These are phyloP conservation scores for Agrochola lota DNA, from an alignment of 2,888 invertebrate species.

Conservation along the genomic window DNA sequence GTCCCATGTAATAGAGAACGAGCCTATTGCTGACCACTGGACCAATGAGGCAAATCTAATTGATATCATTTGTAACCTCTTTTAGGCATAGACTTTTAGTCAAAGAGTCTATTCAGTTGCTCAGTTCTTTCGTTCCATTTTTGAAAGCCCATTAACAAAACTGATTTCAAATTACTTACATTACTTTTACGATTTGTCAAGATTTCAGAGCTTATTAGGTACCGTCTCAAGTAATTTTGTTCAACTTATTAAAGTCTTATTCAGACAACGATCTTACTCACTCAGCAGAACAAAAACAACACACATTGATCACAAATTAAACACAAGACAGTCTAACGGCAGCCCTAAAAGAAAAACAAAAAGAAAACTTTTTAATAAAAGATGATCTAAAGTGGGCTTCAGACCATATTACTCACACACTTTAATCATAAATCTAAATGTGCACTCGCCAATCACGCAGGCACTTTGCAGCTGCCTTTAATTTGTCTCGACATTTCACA, in stretches of 20 bases:
- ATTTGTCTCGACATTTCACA: constrained; percentile 85
- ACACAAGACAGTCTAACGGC: constrained; percentile 20
- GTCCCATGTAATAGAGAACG: no score
- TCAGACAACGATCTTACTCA: neutral
- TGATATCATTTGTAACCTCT: neutral
- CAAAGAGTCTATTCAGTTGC: neutral
- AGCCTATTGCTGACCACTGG: no score
- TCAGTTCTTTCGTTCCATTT: neutral
- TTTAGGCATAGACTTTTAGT: neutral
- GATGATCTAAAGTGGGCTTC: constrained; percentile 63
- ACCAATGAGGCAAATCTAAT: neutral
- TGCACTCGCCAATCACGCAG: constrained; percentile 82
- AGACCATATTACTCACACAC: constrained; percentile 65
- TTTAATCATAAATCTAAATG: constrained; percentile 84
- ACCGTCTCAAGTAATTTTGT: no score
- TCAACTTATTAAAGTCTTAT: neutral
- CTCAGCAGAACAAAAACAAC: neutral
- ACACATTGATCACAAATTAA: constrained; percentile 23
- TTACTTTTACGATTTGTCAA: neutral
- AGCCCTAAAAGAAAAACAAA: constrained; percentile 28
- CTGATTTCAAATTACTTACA: neutral
- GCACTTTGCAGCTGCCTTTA: constrained; percentile 84
- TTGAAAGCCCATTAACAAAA: neutral
- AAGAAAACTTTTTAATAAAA: constrained; percentile 43
- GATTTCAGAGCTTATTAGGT: neutral